Evolutionary conservation across 2,113 vertebrate species (phyloP).

Genomic region (Pelecanus crispus): DNA sequence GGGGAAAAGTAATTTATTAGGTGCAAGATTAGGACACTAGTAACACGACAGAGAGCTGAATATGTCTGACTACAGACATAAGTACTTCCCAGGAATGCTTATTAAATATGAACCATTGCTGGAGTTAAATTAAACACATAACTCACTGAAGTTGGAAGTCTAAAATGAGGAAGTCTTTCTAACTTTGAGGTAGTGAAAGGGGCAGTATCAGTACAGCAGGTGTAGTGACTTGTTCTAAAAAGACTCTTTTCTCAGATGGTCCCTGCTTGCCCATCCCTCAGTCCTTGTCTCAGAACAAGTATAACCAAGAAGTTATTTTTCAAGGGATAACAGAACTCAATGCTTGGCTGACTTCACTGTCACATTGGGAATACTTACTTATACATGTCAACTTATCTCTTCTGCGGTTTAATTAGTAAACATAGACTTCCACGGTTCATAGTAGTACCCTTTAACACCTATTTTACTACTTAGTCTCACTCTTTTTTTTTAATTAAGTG

Average conservation of each 20-base stretch:
- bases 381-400: not conserved
- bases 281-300: not conserved
- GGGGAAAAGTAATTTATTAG: not conserved
- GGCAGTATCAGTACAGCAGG: not conserved
- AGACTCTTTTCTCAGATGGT: not conserved
- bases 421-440: not conserved
- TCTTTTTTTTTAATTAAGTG: not conserved
- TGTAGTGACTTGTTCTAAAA: not conserved
- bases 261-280: not conserved
- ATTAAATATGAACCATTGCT: not conserved
- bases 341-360: not conserved
- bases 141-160: not conserved
- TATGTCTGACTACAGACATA: not conserved
- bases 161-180: not conserved
- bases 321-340: not conserved
- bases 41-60: not conserved
- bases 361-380: not conserved
- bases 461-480: not conserved
- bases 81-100: not conserved
- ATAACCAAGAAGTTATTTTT: not conserved
- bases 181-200: not conserved
- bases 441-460: not conserved
- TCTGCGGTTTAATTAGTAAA: not conserved
- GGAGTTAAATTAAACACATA: not conserved
- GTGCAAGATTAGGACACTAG: not conserved